These are phyloP conservation scores for Thamnophis elegans DNA, from an alignment of 2,797 vertebrate genomes.

Conservation along the genomic window DNA sequence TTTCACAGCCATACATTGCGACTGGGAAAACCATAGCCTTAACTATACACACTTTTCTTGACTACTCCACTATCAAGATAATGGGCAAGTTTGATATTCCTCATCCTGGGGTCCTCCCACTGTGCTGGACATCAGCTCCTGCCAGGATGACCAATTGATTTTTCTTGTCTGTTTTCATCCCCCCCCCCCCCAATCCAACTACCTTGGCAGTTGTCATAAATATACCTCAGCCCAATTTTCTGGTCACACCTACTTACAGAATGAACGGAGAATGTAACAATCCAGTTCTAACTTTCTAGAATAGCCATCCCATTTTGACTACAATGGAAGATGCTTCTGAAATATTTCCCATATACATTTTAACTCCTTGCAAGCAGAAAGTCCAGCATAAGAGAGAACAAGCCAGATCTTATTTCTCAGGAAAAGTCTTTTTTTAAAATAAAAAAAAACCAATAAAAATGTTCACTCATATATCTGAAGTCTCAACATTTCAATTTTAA, in stretches of 20 bases:
- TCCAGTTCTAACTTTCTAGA: background rate
- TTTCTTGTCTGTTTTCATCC: background rate
- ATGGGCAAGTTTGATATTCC: background rate
- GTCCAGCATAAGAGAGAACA: background rate
- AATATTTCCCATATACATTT: background rate
- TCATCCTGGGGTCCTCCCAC: too few species aligned
- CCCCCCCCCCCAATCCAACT: accelerated
- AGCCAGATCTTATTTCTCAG: background rate
- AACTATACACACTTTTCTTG: too few species aligned
- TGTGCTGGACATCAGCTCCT: background rate
- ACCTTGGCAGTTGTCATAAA: background rate
- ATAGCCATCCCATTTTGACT: background rate
- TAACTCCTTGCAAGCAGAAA: background rate
- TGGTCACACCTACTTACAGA: background rate
- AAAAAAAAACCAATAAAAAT: background rate
- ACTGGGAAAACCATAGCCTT: too few species aligned
- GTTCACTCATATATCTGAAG: background rate
- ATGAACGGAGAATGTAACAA: background rate
- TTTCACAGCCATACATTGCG: too few species aligned
- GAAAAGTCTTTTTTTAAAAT: background rate
- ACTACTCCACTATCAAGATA: background rate
- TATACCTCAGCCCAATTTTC: background rate
- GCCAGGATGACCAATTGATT: background rate
- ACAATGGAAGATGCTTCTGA: background rate
- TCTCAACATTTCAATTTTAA: background rate